These are phyloP conservation scores for Microtus oregoni DNA, from an alignment of 2,113 vertebrate genomes.

Conservation along the genomic window DNA sequence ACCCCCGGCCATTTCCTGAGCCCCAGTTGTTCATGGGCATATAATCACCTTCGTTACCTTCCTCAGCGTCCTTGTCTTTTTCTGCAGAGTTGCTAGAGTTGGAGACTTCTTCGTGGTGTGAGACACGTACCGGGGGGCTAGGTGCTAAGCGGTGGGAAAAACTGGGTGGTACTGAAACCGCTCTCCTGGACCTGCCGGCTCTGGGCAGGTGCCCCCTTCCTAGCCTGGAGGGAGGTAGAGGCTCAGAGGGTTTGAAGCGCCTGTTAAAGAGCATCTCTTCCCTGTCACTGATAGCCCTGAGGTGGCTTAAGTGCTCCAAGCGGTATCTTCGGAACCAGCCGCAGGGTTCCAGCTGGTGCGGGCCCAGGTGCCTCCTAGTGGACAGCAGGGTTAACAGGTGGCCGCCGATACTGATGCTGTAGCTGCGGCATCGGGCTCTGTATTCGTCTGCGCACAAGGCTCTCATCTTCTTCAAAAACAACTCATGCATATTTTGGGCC, in stretches of 20 bases:
- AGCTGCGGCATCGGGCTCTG: slow-evolving; percentile 93
- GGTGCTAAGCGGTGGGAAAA: slow-evolving; percentile 92
- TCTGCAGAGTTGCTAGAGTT: slow-evolving; percentile 88
- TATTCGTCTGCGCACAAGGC: slow-evolving; percentile 96
- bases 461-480: slow-evolving; percentile 98
- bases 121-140: slow-evolving; percentile 89
- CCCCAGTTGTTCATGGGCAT: slow-evolving; percentile 94
- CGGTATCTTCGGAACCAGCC: slow-evolving; percentile 94
- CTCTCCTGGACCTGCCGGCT: slow-evolving; percentile 85
- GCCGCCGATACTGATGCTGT: slow-evolving; percentile 94
- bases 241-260: slow-evolving; percentile 92
- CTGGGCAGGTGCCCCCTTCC: slow-evolving; percentile 91
- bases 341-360: slow-evolving; percentile 93
- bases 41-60: slow-evolving; percentile 93
- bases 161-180: slow-evolving; percentile 86
- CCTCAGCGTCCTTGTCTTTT: slow-evolving; percentile 90
- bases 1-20: slow-evolving; percentile 84
- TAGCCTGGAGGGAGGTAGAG: slow-evolving; percentile 88
- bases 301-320: slow-evolving; percentile 90
- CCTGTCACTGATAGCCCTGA: slow-evolving; percentile 93
- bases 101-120: slow-evolving; percentile 91
- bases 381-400: slow-evolving; percentile 98
- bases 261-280: slow-evolving; percentile 92
- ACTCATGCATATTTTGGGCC: slow-evolving; percentile 97
- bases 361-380: slow-evolving; percentile 94